Evolutionary conservation across 2,113 vertebrate genomes (phyloP).

Genomic region (Platanista minor): DNA sequence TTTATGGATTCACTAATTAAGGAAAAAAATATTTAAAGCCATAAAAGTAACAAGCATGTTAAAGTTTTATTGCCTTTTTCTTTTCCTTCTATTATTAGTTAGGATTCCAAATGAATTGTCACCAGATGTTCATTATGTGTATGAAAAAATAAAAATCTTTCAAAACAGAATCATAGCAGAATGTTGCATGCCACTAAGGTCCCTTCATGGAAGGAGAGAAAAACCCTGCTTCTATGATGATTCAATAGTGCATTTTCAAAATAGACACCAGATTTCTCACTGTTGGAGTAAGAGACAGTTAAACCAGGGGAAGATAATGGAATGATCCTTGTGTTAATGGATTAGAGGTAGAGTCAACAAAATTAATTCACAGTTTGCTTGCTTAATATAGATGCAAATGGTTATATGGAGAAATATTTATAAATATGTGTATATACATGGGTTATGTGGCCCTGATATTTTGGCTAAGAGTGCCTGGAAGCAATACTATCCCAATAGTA

Average conservation of each 20-base stretch:
- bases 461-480: neutral
- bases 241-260: neutral
- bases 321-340: neutral
- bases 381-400: neutral
- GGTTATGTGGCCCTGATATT: neutral
- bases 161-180: conserved; percentile 46
- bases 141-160: conserved; percentile 56
- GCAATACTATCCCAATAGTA: neutral
- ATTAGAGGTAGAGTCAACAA: neutral
- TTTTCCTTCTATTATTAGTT: conserved; percentile 68
- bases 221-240: neutral
- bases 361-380: neutral
- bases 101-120: conserved; percentile 75
- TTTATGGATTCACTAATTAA: conserved; percentile 73
- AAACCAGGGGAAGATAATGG: neutral
- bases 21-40: conserved; percentile 71
- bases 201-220: neutral
- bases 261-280: neutral
- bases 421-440: neutral
- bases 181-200: neutral
- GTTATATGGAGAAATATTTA: neutral
- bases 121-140: conserved; percentile 84
- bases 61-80: conserved; percentile 78
- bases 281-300: neutral
- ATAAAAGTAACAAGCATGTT: conserved; percentile 77